These are phyloP conservation scores for Dryobotodes eremita DNA, from an alignment of 2,888 invertebrate genomes.

Conservation along the genomic window DNA sequence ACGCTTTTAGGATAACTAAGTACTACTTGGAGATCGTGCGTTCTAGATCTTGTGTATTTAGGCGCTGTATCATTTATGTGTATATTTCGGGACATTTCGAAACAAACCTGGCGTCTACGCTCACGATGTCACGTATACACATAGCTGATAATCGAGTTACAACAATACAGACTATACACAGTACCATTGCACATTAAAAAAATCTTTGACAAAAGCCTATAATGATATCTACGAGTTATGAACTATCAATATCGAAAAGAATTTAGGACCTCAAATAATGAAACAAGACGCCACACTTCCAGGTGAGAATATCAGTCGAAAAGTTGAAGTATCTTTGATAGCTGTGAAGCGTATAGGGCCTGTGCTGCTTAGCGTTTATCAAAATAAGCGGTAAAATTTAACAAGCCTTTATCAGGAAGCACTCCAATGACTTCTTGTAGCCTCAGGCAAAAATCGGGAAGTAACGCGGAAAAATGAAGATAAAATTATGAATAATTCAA, in stretches of 20 bases:
- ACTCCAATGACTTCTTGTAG: background rate
- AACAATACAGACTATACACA: constrained; percentile 41
- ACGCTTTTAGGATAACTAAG: constrained; percentile 28
- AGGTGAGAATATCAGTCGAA: background rate
- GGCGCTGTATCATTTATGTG: constrained; percentile 14
- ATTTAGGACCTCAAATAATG: background rate
- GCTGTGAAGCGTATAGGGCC: background rate
- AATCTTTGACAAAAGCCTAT: constrained; percentile 13
- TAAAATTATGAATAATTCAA: constrained; percentile 25
- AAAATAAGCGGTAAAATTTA: background rate
- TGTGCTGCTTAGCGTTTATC: background rate
- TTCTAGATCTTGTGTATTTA: constrained; percentile 39
- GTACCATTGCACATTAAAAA: constrained; percentile 15
- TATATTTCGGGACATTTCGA: constrained; percentile 57
- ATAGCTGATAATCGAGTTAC: constrained; percentile 34
- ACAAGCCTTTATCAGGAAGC: background rate
- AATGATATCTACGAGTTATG: constrained; percentile 17
- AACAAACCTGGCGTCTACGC: constrained; percentile 50
- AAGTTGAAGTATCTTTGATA: background rate
- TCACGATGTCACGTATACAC: constrained; percentile 58
- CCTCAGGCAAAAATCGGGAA: constrained; percentile 8
- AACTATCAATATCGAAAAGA: background rate
- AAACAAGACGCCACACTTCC: background rate
- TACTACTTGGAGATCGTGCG: constrained; percentile 2
- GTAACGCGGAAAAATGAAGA: constrained; percentile 20